Base-by-base conservation (phyloP, 2,797 vertebrate genomes). In the Naso thynnoides region DNA sequence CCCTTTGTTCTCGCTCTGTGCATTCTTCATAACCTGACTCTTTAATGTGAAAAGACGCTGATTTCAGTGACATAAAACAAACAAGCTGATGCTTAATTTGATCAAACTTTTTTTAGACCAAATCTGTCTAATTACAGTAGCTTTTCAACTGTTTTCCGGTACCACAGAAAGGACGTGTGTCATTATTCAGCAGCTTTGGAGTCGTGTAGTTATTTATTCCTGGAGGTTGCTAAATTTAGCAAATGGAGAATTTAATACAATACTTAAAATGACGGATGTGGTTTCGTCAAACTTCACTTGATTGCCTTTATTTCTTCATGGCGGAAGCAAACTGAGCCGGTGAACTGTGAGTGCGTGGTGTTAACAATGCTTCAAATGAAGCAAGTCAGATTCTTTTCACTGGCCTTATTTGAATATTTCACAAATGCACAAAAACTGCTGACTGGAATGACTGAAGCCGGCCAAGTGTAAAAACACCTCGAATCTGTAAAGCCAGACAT, bases 351-450 rank as follows among this genome's bases (percentile, higher is more conserved):
- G 33, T 10, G 33, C 53, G 49, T 15, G 13, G 14, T 60, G 49
- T 73, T 81, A 66, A 73, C 70, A 73, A 72, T 79, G 64, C 41
- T 71, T 70, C 52, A 86, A 87, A 89, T 82, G 68, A 87, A 80
- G 73, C 83, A 41, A 71, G 54, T 38, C 42, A 4, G 24, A 72
- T 50, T 61, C 26, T 54, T 76, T 70, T 81, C 59, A 71, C 13
- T 11, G 54, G 31, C 54, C 64, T 79, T 50, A 57, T 60, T 50
- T 48, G 36, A 67, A 80, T 73, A 66, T 63, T 21, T 73, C 67
- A 45, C 14, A 19, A 72, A 38, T 10, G 48, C 61, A 69, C 8
- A 36, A 70, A 44, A 76, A 73, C 5, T 59, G 70, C 79, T 71
- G 76, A 74, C 59, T 69, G 31, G 50, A 65, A 58, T 49, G 56